Evolutionary conservation across 2,888 invertebrate species (phyloP), one percentile per base, ranked within the genome.

Genomic region (Acanthosepion esculentum): DNA sequence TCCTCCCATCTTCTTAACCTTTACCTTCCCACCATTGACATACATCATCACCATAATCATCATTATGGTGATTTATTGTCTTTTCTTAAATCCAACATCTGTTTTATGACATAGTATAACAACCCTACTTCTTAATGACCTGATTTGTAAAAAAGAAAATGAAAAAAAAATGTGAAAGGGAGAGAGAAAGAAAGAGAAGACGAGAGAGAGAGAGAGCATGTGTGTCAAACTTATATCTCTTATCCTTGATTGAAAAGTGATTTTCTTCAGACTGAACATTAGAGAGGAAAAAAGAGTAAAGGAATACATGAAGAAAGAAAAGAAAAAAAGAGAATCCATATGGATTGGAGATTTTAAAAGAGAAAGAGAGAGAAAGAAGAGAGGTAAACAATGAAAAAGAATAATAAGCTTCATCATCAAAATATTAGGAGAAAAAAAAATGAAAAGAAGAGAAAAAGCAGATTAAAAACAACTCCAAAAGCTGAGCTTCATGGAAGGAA

Each of bases 121-220:
- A 33, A 91, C 29, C 23, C 7, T 91, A 23, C 26, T 29, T 92
- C 29, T 29, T 48, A 92, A 48, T 33, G 50, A 48, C 78, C 78
- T 78, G 29, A n/a, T 91, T 92, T 91, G 15, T 53, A 91, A 53
- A 33, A 93, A n/a, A 29, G 26, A 59, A 50, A 64, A 5, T 64
- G 94, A 91, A 48, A 93, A 64, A 94, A 92, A 41, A 91, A 91
- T 93, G 91, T 93, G 91, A 94, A 92, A 33, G 94, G 94, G 41
- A 94, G 92, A 92, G 55, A 94, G 94, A 91, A 33, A 94, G 94
- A 94, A 48, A 94, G 91, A 94, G 95, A 64, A 94, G 91, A 23
- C 64, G 92, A 94, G 78, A 94, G 92, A 94, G 92, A 94, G 78
- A 94, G 92, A 94, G 53, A 93, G 93, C 64, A 41, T 20, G 20